Conservation (phyloP, 1,140 invertebrate species). For the Eumaeus atala region DNA sequence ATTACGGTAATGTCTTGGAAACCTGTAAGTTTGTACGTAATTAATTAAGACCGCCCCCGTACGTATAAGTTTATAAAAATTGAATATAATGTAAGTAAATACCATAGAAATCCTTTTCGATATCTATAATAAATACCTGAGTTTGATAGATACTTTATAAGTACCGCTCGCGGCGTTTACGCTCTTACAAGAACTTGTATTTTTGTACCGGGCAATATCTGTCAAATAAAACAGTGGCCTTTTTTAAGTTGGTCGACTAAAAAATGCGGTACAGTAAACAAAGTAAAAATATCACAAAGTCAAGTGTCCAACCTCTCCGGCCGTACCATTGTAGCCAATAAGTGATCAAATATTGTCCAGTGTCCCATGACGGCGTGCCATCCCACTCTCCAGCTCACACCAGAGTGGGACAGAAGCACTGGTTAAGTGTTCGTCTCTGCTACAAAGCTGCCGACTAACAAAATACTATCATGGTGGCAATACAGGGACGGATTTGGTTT, state of each 20-base stretch:
- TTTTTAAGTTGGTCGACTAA: conserved; percentile 5
- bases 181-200: too few species aligned
- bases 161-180: too few species aligned
- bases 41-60: too few species aligned
- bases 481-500: conserved; percentile 43
- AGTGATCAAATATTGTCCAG: conserved; percentile 57
- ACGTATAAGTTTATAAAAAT: too few species aligned
- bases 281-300: conserved; percentile 40
- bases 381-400: conserved; percentile 28
- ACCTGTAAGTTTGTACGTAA: too few species aligned
- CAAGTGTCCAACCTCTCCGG: conserved; percentile 28
- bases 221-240: conserved; percentile 9
- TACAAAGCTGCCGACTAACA: conserved; percentile 66
- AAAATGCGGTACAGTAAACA: conserved; percentile 30
- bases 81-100: too few species aligned
- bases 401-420: conserved; percentile 27
- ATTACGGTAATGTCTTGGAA: too few species aligned
- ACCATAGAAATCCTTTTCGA: too few species aligned
- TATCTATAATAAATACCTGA: too few species aligned
- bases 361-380: conserved; percentile 34
- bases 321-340: conserved; percentile 51
- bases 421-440: conserved; percentile 36
- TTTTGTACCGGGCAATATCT: background rate
- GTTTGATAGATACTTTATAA: too few species aligned
- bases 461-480: conserved; percentile 68